phyloP scores from a whole-genome alignment of 2,113 vertebrate species.

The Pseudorasbora parva region DNA sequence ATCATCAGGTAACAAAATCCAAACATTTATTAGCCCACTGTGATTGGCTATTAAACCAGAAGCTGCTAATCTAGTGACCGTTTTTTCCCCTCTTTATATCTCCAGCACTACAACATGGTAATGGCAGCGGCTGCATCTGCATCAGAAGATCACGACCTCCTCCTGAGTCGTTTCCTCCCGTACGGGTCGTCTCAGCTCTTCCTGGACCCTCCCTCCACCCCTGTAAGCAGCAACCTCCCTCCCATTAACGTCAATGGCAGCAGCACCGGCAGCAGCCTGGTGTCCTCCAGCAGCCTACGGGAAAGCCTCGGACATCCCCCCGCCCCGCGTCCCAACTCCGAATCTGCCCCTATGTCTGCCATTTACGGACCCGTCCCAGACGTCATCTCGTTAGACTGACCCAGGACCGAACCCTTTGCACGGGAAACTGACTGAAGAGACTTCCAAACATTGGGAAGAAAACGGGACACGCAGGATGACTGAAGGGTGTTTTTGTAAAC shows the following conservation, averaged over 20 bases:
- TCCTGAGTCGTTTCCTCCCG: constrained; percentile 91
- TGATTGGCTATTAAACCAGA: not conserved
- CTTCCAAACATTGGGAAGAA: constrained; percentile 46
- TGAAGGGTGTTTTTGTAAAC: constrained; percentile 77
- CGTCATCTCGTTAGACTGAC: constrained; percentile 96
- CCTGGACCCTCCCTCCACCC: constrained; percentile 88
- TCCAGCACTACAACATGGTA: constrained; percentile 95
- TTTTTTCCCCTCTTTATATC: not conserved
- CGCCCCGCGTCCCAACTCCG: constrained; percentile 77
- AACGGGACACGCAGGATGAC: constrained; percentile 66
- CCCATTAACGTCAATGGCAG: constrained; percentile 84
- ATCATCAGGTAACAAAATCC: constrained; percentile 89
- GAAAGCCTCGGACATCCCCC: constrained; percentile 83
- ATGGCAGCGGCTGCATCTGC: constrained; percentile 90
- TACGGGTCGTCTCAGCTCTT: constrained; percentile 95
- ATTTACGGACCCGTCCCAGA: constrained; percentile 96
- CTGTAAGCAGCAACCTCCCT: constrained; percentile 76
- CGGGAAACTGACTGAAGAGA: constrained; percentile 39
- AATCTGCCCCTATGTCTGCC: constrained; percentile 82
- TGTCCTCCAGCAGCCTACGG: constrained; percentile 88
- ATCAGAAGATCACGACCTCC: constrained; percentile 93
- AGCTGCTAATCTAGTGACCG: not conserved
- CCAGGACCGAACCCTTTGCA: not conserved
- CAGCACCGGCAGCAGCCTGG: constrained; percentile 89
- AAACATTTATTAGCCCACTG: not conserved